Base-by-base conservation (phyloP, 35 echinoderm and acorn worm species). In the Ophiothrix spiculata region DNA sequence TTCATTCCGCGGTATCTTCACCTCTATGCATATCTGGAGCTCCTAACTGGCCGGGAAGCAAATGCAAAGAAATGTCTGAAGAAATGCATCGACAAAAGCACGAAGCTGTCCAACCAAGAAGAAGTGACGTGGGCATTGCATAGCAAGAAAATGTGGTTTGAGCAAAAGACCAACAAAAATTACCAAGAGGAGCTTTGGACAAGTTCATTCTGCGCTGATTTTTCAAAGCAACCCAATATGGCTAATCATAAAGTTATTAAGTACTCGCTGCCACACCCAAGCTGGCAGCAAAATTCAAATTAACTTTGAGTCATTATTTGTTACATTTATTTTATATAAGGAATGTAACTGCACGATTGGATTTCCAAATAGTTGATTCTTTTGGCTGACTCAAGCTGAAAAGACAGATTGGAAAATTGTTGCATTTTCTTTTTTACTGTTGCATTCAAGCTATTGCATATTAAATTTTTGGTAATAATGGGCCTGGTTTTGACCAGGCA, bases 61-160 rank as follows among this genome's bases (percentile, higher is more conserved):
- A 56, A 2, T 4, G 86, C 86, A 25, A 63, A 37, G 10, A 85
- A 80, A 56, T 28, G 60, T 3, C 78, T 93, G 33, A 56, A 56
- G 23, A 74, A 37, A 4, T 85, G 87, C 49, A 39, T 93, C 1
- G 19, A 76, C 37, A 38, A 28, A 23, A 86, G 92, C 76, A 56
- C 60, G 28, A 45, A 86, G 33, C 75, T n/a, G 0, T 76, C 56
- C 36, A 89, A 89, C 36, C 36, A 35, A 28, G 40, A 87, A 38
- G 92, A 93, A 73, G 40, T 41, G 39, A 76, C 79, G 13, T 93
- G 92, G 92, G 92, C 87, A 10, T 19, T 89, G 39, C 92, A 93
- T 76, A 93, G 87, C 42, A 35, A 38, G 69, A 35, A 64, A 13
- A 39, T 78, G 32, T 93, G 92, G 92, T 80, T 84, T 25, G 92